Percentiles rank a stretch among this genome's conserved stretches.
Evolutionary conservation across 2,888 invertebrate genomes (phyloP).

Genomic region (Exephanes ischioxanthus): DNA sequence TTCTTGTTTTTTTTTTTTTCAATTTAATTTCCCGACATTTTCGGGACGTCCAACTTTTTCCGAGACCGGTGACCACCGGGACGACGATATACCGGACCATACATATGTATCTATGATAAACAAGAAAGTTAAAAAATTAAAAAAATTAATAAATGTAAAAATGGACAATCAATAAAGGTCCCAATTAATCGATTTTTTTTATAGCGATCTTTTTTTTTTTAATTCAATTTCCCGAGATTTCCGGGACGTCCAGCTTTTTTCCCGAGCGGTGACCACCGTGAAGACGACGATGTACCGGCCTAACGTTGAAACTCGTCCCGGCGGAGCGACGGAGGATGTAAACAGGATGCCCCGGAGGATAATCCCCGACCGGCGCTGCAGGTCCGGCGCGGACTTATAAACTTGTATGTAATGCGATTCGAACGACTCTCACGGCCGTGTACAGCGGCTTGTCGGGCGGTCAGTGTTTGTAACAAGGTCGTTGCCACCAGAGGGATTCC

Average conservation of each 20-base stretch:
- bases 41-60: too few species aligned
- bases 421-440: slow-evolving; percentile 25
- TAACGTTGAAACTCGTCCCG: slow-evolving; percentile 50
- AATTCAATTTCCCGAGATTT: too few species aligned
- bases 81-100: slow-evolving; percentile 37
- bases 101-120: not conserved
- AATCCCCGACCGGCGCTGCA: slow-evolving; percentile 41
- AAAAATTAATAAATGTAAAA: not conserved
- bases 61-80: not conserved
- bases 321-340: slow-evolving; percentile 69
- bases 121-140: not conserved
- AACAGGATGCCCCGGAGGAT: slow-evolving; percentile 72
- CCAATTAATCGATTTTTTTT: not conserved
- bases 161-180: too few species aligned
- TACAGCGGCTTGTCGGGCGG: slow-evolving; percentile 31
- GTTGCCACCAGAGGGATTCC: slow-evolving; percentile 63
- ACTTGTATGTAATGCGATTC: slow-evolving; percentile 39
- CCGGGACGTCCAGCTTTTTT: too few species aligned
- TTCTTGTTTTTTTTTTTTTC: too few species aligned
- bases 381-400: slow-evolving; percentile 39
- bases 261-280: not conserved
- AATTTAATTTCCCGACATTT: too few species aligned
- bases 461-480: slow-evolving; percentile 53
- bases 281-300: slow-evolving; percentile 36
- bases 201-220: not conserved